Evolutionary conservation across 1,140 invertebrate genomes (phyloP).

Genomic region (Eupeodes corollae): DNA sequence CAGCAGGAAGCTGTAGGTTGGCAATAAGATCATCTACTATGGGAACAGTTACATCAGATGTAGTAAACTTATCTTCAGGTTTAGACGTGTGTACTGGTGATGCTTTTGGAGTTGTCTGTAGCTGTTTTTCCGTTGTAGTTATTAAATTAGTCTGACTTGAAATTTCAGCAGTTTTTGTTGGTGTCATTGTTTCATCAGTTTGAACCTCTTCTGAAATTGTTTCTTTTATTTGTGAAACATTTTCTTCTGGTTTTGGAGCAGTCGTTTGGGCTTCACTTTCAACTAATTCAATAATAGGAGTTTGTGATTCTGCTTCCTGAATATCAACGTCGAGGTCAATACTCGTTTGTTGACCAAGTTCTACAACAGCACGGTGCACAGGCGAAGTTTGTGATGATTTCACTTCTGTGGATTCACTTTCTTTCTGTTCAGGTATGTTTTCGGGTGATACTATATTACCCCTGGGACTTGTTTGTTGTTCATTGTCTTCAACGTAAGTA

Average conservation of each 20-base stretch:
- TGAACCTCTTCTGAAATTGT: constrained; percentile 22
- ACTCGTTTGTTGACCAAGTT: constrained; percentile 37
- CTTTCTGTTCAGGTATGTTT: background rate
- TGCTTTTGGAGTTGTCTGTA: constrained; percentile 42
- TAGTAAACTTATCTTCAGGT: constrained; percentile 11
- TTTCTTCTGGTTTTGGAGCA: constrained; percentile 12
- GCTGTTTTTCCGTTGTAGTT: constrained; percentile 38
- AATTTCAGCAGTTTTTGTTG: constrained; percentile 38
- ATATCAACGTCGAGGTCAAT: constrained; percentile 29
- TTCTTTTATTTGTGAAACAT: constrained; percentile 1
- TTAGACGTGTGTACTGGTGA: constrained; percentile 14
- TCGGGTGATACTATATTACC: constrained; percentile 2
- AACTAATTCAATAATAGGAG: constrained; percentile 20
- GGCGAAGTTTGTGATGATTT: constrained; percentile 51
- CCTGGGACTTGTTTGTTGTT: constrained; percentile 40
- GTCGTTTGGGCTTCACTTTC: constrained; percentile 33
- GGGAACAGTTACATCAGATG: constrained; percentile 19
- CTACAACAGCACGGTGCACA: constrained; percentile 37
- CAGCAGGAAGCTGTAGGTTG: constrained; percentile 28
- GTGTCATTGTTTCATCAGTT: constrained; percentile 20
- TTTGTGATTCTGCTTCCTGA: constrained; percentile 31
- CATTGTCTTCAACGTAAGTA: constrained; percentile 38
- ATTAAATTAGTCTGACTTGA: constrained; percentile 46
- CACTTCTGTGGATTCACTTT: constrained; percentile 29
- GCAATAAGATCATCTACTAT: constrained; percentile 35